These are phyloP conservation scores for Amblyjoppa fuscipennis DNA, from an alignment of 2,888 invertebrate species.

Conservation along the genomic window DNA sequence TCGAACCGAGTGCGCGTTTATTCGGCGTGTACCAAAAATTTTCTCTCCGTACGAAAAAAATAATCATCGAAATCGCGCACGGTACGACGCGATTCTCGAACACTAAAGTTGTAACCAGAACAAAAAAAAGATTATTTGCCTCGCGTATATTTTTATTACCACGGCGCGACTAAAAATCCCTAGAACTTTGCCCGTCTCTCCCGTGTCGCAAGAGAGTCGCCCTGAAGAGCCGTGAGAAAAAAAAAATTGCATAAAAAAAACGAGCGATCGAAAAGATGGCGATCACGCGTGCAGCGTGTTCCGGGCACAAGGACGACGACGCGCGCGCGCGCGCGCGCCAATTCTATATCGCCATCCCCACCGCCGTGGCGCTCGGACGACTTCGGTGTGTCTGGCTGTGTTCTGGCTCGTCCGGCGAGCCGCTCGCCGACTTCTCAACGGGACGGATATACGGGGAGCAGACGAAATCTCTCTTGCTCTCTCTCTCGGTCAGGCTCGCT, in stretches of 20 bases:
- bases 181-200: background rate
- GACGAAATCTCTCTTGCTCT: background rate
- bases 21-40: background rate
- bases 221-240: background rate
- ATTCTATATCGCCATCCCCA: conserved; percentile 28
- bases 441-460: background rate
- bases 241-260: conserved; percentile 7
- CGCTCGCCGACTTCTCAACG: conserved; percentile 31
- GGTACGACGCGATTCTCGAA: background rate
- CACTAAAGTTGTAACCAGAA: background rate
- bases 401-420: conserved; percentile 21
- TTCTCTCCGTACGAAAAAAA: background rate
- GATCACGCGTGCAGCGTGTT: conserved; percentile 57
- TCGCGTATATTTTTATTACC: background rate
- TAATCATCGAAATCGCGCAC: too few relatives aligned
- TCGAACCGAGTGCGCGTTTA: background rate
- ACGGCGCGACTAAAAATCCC: background rate
- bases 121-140: background rate
- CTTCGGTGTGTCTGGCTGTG: conserved; percentile 25
- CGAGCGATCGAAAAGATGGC: conserved; percentile 56
- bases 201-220: background rate
- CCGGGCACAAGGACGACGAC: conserved; percentile 46
- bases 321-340: conserved; percentile 64
- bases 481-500: conserved; percentile 12
- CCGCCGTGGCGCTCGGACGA: conserved; percentile 29